Evolutionary conservation across 2,797 vertebrate species (phyloP).

Genomic region (Gymnothorax javanicus): DNA sequence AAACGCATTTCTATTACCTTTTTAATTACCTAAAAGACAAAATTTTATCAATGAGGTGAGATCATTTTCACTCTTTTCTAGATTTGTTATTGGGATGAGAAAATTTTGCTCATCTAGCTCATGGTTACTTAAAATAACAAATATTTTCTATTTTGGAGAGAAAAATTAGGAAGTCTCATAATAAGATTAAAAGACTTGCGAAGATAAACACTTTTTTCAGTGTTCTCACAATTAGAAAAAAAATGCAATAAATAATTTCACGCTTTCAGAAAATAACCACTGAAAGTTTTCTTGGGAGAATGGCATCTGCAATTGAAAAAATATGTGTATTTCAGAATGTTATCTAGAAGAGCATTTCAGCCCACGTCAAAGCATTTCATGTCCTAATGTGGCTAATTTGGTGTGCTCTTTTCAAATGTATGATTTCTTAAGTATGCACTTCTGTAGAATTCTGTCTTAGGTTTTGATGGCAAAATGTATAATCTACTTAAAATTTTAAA

Average conservation of each 20-base stretch:
- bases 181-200: too few species aligned
- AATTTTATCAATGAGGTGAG: too few species aligned
- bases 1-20: too few species aligned
- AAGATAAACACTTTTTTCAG: too few species aligned
- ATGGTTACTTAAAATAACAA: too few species aligned
- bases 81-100: too few species aligned
- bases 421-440: neutral
- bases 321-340: conserved; percentile 37
- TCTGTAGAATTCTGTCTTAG: conserved; percentile 16
- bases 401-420: conserved; percentile 46
- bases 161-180: too few species aligned
- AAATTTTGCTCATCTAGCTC: too few species aligned
- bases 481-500: neutral
- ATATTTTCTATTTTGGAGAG: too few species aligned
- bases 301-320: conserved; percentile 49
- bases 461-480: neutral
- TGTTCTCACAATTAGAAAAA: conserved; percentile 56
- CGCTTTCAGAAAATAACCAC: conserved; percentile 60
- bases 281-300: conserved; percentile 51
- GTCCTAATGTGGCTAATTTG: conserved; percentile 45
- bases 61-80: too few species aligned
- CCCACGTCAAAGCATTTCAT: conserved; percentile 46
- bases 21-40: too few species aligned
- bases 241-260: conserved; percentile 40
- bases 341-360: conserved; percentile 57